phyloP scores from a whole-genome alignment of 2,113 vertebrate species.

The Hippocampus guttulatus region DNA sequence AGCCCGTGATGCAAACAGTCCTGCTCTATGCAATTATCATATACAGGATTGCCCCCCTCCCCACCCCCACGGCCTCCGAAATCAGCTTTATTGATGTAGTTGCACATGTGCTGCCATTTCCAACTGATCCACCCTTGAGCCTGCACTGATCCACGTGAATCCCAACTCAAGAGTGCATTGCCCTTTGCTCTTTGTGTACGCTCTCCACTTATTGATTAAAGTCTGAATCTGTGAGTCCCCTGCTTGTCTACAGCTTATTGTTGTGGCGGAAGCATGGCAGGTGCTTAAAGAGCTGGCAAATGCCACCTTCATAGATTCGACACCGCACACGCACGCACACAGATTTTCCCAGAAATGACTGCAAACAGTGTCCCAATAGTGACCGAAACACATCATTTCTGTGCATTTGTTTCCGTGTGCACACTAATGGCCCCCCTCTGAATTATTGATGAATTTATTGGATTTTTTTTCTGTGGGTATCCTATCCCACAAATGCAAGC shows the following conservation, averaged over 20 bases:
- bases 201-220: constrained; percentile 15
- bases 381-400: not conserved
- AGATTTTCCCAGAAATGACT: constrained; percentile 2
- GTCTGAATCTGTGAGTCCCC: not conserved
- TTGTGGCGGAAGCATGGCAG: constrained; percentile 11
- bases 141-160: not conserved
- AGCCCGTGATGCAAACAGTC: not conserved
- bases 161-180: not conserved
- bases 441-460: constrained; percentile 52
- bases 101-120: not conserved
- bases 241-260: constrained; percentile 35
- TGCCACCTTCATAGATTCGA: not conserved
- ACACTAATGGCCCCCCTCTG: constrained; percentile 28
- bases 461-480: constrained; percentile 31
- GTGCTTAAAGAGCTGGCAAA: constrained; percentile 27
- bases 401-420: not conserved
- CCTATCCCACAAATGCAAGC: constrained; percentile 18
- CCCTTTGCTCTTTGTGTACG: constrained; percentile 25
- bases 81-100: not conserved
- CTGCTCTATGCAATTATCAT: not conserved
- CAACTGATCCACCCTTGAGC: not conserved
- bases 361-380: no score
- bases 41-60: not conserved
- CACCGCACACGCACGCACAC: not conserved
- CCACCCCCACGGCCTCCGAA: no score